Conservation (phyloP, 2,888 invertebrate species). For the Rosalia funebris region DNA sequence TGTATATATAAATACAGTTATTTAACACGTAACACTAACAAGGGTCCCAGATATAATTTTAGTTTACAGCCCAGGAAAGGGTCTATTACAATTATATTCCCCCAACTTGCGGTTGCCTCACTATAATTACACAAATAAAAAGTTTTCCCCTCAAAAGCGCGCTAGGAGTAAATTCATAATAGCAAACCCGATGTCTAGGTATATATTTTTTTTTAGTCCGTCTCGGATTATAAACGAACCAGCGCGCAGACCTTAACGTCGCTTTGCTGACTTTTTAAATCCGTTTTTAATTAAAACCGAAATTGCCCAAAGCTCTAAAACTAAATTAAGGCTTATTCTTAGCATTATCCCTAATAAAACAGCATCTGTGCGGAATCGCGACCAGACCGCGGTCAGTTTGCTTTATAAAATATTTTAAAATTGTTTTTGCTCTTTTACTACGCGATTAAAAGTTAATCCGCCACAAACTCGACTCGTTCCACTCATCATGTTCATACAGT, state of each 20-base stretch:
- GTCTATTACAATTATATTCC: conserved; percentile 31
- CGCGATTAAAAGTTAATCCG: conserved; percentile 8
- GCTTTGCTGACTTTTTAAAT: conserved; percentile 24
- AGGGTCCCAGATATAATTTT: conserved; percentile 26
- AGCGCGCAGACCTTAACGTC: conserved; percentile 7
- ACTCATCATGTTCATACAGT: too few relatives aligned
- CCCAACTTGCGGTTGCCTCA: conserved; percentile 21
- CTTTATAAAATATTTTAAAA: conserved; percentile 24
- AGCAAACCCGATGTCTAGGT: not conserved
- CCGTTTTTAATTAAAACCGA: conserved; percentile 25
- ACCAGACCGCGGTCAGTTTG: not conserved
- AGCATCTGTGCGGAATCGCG: conserved; percentile 21
- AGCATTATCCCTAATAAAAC: conserved; percentile 25
- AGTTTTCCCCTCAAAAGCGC: not conserved
- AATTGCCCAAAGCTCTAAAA: conserved; percentile 19
- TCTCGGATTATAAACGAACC: conserved; percentile 9
- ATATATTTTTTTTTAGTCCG: not conserved
- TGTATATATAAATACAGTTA: conserved; percentile 38
- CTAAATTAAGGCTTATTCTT: conserved; percentile 21
- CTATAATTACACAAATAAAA: conserved; percentile 25
- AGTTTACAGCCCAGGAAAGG: conserved; percentile 25
- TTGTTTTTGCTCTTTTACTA: conserved; percentile 10
- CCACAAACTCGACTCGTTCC: not conserved
- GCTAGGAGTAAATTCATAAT: not conserved
- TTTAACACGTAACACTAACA: conserved; percentile 30